Evolutionary conservation across 2,888 invertebrate genomes (phyloP).

Genomic region (Noctua comes): DNA sequence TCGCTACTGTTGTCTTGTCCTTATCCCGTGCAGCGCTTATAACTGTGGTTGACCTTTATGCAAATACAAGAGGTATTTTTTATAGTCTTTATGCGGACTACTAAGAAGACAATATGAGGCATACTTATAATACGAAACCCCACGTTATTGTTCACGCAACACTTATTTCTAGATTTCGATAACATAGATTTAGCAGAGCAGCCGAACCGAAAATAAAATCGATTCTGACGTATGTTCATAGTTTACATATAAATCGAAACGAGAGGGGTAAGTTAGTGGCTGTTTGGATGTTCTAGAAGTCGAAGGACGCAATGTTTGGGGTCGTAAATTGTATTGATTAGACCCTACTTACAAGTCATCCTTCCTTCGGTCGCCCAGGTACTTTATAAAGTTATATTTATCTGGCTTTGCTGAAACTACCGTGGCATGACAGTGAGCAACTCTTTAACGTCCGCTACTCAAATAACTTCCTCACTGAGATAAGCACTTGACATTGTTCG

Average conservation of each 20-base stretch:
- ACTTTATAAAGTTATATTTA: not conserved
- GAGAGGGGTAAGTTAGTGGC: not conserved
- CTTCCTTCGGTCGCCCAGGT: too few relatives aligned
- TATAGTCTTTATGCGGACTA: not conserved
- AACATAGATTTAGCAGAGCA: slow-evolving; percentile 22
- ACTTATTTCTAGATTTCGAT: slow-evolving; percentile 50
- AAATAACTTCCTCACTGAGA: slow-evolving; percentile 43
- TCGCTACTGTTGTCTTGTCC: too few relatives aligned
- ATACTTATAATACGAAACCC: not conserved
- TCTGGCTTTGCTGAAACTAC: not conserved
- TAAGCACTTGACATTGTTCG: slow-evolving; percentile 56
- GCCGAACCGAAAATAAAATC: slow-evolving; percentile 49
- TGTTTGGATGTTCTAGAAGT: slow-evolving; percentile 12
- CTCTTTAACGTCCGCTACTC: slow-evolving; percentile 14
- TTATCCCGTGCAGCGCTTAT: not conserved
- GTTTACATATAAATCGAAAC: slow-evolving; percentile 37
- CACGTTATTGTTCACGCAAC: slow-evolving; percentile 31
- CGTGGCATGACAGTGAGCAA: slow-evolving; percentile 16
- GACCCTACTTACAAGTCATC: not conserved
- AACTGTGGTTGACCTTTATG: not conserved
- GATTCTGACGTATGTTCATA: slow-evolving; percentile 35
- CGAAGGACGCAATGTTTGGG: not conserved
- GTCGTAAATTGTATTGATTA: slow-evolving; percentile 1
- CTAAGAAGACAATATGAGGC: not conserved
- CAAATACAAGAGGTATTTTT: not conserved